These are phyloP conservation scores for Andrena praecox DNA, from an alignment of 2,888 invertebrate species.

Conservation along the genomic window DNA sequence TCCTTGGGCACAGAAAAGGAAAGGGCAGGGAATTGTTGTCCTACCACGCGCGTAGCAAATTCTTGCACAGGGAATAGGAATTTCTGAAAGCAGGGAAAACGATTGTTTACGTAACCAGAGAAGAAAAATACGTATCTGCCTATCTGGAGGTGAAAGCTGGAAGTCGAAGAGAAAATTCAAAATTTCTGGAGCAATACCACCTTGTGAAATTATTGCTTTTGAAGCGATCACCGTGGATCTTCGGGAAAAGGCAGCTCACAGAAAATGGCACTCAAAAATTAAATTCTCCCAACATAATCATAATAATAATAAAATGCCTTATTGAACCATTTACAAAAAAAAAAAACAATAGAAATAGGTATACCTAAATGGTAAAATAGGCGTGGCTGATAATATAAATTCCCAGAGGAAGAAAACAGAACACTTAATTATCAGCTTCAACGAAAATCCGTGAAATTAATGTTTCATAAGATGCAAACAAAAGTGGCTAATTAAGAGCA, in stretches of 20 bases:
- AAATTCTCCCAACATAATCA: no score
- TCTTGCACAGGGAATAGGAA: neutral
- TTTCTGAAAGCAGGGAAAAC: slow-evolving; percentile 1
- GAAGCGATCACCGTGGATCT: neutral
- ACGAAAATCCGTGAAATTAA: no score
- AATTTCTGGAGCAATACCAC: neutral
- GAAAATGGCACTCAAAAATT: no score
- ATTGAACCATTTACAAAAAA: no score
- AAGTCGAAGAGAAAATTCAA: neutral
- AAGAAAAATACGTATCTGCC: neutral
- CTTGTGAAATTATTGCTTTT: neutral
- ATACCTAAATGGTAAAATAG: no score
- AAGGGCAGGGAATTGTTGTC: slow-evolving; percentile 1
- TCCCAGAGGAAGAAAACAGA: no score
- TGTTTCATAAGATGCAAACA: no score
- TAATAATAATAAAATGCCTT: no score
- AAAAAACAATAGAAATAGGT: no score
- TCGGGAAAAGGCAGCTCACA: neutral
- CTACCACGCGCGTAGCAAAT: neutral
- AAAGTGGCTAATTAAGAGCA: neutral
- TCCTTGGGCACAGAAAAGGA: slow-evolving; percentile 3
- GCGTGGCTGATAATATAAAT: no score
- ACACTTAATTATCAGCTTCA: no score
- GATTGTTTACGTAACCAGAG: neutral
- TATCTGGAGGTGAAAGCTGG: neutral